A percentile compares a stretch with the other conserved stretches of the same genome.
Conservation (phyloP, 2,888 invertebrate genomes). For the Elmis aenea region DNA sequence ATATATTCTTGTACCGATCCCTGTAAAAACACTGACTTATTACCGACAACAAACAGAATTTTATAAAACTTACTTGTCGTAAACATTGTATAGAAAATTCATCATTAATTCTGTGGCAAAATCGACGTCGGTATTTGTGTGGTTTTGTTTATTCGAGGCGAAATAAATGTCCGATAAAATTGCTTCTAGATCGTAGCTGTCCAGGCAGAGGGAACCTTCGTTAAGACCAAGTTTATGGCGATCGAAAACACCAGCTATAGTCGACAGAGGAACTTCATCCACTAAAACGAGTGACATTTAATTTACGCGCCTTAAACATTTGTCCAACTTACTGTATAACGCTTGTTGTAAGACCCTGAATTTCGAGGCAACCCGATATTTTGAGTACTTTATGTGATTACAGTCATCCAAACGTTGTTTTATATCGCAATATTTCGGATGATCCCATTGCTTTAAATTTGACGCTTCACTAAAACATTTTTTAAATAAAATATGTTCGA, state of each 20-base stretch:
- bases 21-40: conserved; percentile 43
- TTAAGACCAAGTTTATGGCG: conserved; percentile 65
- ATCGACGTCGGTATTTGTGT: conserved; percentile 58
- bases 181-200: conserved; percentile 64
- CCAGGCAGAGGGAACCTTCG: conserved; percentile 62
- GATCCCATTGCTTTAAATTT: conserved; percentile 54
- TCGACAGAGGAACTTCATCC: conserved; percentile 44
- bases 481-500: not conserved
- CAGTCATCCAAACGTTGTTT: conserved; percentile 57
- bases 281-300: conserved; percentile 31
- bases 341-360: conserved; percentile 57
- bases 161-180: conserved; percentile 70
- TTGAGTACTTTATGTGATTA: conserved; percentile 67
- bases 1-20: conserved; percentile 56
- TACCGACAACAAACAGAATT: conserved; percentile 3
- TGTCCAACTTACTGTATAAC: conserved; percentile 61
- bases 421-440: conserved; percentile 56
- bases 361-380: conserved; percentile 73
- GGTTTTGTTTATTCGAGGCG: conserved; percentile 63
- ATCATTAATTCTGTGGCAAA: conserved; percentile 59
- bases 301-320: too few relatives aligned
- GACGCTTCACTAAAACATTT: conserved; percentile 48
- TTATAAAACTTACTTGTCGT: conserved; percentile 55
- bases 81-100: conserved; percentile 62
- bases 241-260: conserved; percentile 66